Evolutionary conservation across 1,140 invertebrate genomes (phyloP).

Genomic region (Cyrtorhinus lividipennis): DNA sequence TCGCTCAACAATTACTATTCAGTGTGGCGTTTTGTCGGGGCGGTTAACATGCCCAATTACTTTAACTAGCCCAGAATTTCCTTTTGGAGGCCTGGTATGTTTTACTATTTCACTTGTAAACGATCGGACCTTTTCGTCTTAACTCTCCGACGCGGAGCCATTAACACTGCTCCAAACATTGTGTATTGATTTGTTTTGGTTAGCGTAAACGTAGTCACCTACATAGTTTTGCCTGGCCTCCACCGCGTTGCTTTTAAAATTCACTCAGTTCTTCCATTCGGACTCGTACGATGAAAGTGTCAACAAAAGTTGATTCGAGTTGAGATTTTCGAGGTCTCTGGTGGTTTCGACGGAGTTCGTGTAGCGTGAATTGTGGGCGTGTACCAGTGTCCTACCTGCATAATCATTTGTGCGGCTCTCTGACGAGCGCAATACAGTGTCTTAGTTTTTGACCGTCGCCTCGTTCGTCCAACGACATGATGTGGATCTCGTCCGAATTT

Average conservation of each 20-base stretch:
- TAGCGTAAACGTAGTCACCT: neutral
- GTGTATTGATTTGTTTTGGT: conserved; percentile 5
- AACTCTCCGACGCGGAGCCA: neutral
- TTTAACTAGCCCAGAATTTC: conserved; percentile 9
- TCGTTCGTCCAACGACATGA: neutral
- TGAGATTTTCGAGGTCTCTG: neutral
- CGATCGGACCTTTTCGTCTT: neutral
- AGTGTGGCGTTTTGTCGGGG: conserved; percentile 3
- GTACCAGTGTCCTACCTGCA: neutral
- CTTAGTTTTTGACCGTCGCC: too few species aligned
- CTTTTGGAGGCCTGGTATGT: neutral
- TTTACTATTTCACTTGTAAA: conserved; percentile 1
- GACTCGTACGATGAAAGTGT: neutral
- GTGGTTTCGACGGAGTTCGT: neutral
- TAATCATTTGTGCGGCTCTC: neutral
- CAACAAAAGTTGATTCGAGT: neutral
- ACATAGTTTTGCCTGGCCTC: too few species aligned
- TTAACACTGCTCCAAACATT: neutral
- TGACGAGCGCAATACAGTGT: too few species aligned
- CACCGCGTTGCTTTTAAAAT: too few species aligned
- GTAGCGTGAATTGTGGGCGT: neutral
- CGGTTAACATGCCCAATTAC: conserved; percentile 2
- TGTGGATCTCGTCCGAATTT: too few species aligned
- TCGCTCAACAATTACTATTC: neutral
- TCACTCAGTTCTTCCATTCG: neutral